Evolutionary conservation across 2,888 invertebrate species (phyloP), one percentile per base, ranked within the genome.

Genomic region (Lasioglossum villosulum): DNA sequence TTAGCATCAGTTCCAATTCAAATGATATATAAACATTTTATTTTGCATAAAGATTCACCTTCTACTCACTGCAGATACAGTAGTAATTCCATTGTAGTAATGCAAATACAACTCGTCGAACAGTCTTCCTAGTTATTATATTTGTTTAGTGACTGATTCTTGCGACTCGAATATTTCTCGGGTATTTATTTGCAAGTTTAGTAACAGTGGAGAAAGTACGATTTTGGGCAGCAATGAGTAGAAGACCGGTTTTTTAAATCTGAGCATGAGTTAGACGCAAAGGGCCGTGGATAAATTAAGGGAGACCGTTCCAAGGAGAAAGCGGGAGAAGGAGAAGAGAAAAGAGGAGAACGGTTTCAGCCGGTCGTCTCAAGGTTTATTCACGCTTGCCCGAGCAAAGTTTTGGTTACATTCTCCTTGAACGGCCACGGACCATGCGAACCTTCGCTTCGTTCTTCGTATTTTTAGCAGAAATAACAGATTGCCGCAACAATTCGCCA

Each of bases 401-500:
- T 90, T 84, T 90, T 88, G 84, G 88, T 89, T 89, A 90, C 90
- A 81, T 82, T 86, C 86, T 80, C 77, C 77, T 85, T 82, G 89
- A 90, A 89, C 88, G 82, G 78, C 89, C 88, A 86, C 89, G 83
- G 75, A 76, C 80, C 82, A 82, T 82, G 52, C 84, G 80, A 90
- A 78, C 86, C 82, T 85, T 83, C 81, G 77, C 82, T 80, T 87
- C 82, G 68, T 84, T 84, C 76, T 74, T 86, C 71, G 83, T 83
- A 88, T 86, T 82, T 68, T 84, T 87, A 86, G 82, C 86, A 81
- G 84, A 86, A 89, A 86, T 86, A 84, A 86, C 84, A 78, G 89
- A 86, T 90, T 90, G 83, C 89, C 83, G 59, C 70, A 68, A 34
- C 68, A 37, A 68, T 68, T 37, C 23, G 5, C 30, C 2, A 63